Conservation (phyloP, 2,113 vertebrate genomes). For the Seriola rivoliana region DNA sequence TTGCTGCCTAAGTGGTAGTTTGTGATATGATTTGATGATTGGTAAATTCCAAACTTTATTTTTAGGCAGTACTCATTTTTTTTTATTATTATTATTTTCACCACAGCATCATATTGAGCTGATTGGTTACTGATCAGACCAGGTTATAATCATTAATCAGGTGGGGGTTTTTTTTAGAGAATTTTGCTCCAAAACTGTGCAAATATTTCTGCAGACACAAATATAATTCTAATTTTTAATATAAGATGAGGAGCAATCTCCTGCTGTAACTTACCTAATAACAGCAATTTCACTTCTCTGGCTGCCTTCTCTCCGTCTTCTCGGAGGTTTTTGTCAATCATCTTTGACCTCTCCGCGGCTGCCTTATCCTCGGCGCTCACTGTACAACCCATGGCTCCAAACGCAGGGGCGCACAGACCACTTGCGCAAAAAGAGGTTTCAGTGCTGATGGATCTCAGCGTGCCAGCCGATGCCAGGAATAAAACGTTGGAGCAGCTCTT, state of each 20-base stretch:
- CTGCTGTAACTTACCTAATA: conserved; percentile 87
- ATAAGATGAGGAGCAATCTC: not conserved
- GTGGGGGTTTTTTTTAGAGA: not conserved
- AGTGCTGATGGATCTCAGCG: conserved; percentile 21
- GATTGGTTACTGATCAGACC: not conserved
- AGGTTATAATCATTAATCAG: not conserved
- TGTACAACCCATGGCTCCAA: conserved; percentile 92
- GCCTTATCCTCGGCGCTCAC: conserved; percentile 96
- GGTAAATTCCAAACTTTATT: not conserved
- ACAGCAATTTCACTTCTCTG: conserved; percentile 94
- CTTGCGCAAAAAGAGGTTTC: conserved; percentile 14
- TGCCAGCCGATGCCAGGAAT: conserved; percentile 6
- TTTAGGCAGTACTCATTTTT: not conserved
- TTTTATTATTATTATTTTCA: not conserved
- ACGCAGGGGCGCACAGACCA: conserved; percentile 58
- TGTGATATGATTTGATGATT: not conserved
- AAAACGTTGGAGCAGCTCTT: conserved; percentile 3
- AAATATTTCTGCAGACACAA: not conserved
- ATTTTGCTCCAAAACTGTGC: not conserved
- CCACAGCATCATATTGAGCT: not conserved
- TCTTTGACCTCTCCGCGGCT: conserved; percentile 94
- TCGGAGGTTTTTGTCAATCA: conserved; percentile 97
- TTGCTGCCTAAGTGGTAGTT: not conserved
- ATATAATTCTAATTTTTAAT: not conserved
- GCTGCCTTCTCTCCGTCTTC: conserved; percentile 97